Base-by-base conservation (phyloP, 2,888 invertebrate genomes). In the Chrysomela aeneicollis region DNA sequence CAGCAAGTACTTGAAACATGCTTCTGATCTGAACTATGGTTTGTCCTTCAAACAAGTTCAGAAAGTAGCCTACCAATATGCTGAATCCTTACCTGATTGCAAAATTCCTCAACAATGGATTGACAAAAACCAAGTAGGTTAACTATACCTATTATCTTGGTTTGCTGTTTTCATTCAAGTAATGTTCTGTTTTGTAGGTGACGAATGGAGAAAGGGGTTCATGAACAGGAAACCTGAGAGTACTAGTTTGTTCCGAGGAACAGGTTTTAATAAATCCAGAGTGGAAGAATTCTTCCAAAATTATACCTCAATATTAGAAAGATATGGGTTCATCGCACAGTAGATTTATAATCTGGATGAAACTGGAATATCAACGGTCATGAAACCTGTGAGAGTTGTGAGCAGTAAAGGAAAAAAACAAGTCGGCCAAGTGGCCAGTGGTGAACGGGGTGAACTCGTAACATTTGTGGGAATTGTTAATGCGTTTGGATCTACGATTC, bases 241-340 rank as follows among this genome's bases (percentile, higher is more conserved):
- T 53, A 76, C 73, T 2, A 75, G 75, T 61, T 57, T 69, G 53
- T 72, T 72, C 5, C 55, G 77, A 62, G 47, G 59, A 2, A 74
- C 68, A n/a, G 73, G 64, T 17, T 77, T 78, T 53, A 78, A 74
- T 57, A 71, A 69, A 51, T 63, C 68, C 1, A 65, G 62, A 2
- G 74, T 77, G 51, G 46, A 64, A 68, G 54, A 73, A 63, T 68
- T 76, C 70, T 68, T 69, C 63, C 53, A 71, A n/a, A 72, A 74
- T 42, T 58, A 72, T 54, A 66, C 67, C 52, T 32, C 35, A 17
- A 53, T 58, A 17, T 19, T 59, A 19, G 64, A 53, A 55, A 64
- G 59, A 63, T 64, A 55, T 63, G 61, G 61, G 35, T 67, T 62
- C 60, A 8, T 35, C 66, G 46, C 67, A 3, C 67, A 70, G 32